Evolutionary conservation across 2,797 vertebrate genomes (phyloP).

Genomic region (Sarcophilus harrisii): DNA sequence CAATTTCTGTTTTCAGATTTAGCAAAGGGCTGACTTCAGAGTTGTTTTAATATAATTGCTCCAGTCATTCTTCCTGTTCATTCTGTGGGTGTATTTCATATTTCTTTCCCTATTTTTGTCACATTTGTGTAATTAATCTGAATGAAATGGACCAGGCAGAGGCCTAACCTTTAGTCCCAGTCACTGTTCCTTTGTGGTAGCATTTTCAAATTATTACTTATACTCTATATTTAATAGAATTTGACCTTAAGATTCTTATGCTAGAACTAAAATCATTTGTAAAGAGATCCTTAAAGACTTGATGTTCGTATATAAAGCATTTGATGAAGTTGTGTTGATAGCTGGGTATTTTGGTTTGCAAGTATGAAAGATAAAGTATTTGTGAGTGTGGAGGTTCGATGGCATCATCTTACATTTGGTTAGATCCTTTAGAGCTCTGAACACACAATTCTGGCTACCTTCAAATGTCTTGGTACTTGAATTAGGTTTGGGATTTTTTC

Average conservation of each 20-base stretch:
- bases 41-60: constrained; percentile 6
- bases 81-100: constrained; percentile 7
- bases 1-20: constrained; percentile 7
- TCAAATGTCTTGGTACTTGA: not conserved
- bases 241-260: constrained; percentile 14
- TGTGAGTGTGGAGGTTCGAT: not conserved
- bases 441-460: not conserved
- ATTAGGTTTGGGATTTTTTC: not conserved
- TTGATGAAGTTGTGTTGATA: not conserved
- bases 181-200: constrained; percentile 26
- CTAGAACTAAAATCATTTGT: constrained; percentile 2
- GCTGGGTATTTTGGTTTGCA: not conserved
- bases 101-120: not conserved
- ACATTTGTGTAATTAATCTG: constrained; percentile 20
- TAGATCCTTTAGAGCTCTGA: not conserved
- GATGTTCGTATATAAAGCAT: constrained; percentile 7
- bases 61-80: not conserved
- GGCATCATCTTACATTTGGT: not conserved
- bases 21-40: constrained; percentile 23
- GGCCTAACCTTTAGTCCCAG: not conserved
- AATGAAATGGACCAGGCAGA: not conserved
- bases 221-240: not conserved
- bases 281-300: constrained; percentile 21
- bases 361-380: constrained; percentile 29
- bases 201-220: constrained; percentile 29